These are phyloP conservation scores for Endomychus coccineus DNA, from an alignment of 2,888 invertebrate species.

Conservation along the genomic window DNA sequence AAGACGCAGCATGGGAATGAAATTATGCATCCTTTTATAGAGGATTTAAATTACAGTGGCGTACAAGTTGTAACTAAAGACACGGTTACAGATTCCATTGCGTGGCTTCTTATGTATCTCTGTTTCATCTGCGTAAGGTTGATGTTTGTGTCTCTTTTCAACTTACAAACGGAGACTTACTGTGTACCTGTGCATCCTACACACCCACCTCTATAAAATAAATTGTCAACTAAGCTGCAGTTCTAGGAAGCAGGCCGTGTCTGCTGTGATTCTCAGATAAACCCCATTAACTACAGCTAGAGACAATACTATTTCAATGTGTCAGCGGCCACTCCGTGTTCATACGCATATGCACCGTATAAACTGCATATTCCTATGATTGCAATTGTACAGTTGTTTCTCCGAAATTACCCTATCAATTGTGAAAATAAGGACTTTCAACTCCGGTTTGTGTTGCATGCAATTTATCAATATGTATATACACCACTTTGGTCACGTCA, in stretches of 20 bases:
- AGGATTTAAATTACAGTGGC: constrained; percentile 37
- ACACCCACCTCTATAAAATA: constrained; percentile 44
- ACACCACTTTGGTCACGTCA: too few species aligned
- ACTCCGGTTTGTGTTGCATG: too few species aligned
- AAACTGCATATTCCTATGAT: too few species aligned
- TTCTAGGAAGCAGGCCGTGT: constrained; percentile 44
- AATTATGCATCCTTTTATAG: constrained; percentile 38
- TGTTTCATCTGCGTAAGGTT: too few species aligned
- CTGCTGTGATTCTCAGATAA: constrained; percentile 43
- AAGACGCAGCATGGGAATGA: constrained; percentile 34
- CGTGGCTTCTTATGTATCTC: constrained; percentile 32
- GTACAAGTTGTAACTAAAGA: constrained; percentile 39
- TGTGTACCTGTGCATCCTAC: constrained; percentile 30
- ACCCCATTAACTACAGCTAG: constrained; percentile 45
- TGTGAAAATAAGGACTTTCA: too few species aligned
- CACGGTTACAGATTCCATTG: constrained; percentile 39
- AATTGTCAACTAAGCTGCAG: constrained; percentile 45
- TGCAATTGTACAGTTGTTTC: too few species aligned
- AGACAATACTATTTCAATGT: constrained; percentile 47
- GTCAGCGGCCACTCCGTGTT: constrained; percentile 35
- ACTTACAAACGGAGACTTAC: constrained; percentile 3
- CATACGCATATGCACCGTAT: constrained; percentile 14
- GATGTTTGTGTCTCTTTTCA: neutral
- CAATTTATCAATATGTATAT: too few species aligned
- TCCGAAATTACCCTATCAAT: too few species aligned